Evolutionary conservation across 1,140 invertebrate species (phyloP).

Genomic region (Tetranychus cinnabarinus): DNA sequence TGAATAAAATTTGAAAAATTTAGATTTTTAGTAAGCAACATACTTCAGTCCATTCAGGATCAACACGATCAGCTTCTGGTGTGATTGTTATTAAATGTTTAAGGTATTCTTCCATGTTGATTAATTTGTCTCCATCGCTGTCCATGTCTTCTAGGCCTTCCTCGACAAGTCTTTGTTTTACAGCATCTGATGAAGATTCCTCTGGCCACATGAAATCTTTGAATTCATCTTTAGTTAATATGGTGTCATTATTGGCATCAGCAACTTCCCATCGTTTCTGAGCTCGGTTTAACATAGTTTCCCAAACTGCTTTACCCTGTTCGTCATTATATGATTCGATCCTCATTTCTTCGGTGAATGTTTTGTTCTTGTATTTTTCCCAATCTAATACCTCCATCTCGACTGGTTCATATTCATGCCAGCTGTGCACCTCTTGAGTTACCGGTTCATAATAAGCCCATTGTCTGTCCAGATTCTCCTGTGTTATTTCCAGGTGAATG

Average conservation of each 20-base stretch:
- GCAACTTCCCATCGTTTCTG: conserved; percentile 58
- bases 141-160: conserved; percentile 97
- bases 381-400: conserved; percentile 50
- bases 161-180: conserved; percentile 66
- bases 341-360: conserved; percentile 46
- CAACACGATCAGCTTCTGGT: conserved; percentile 34
- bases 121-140: conserved; percentile 62
- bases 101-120: conserved; percentile 40
- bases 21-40: neutral
- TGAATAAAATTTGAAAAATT: neutral
- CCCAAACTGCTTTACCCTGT: conserved; percentile 26
- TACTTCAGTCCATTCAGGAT: conserved; percentile 38
- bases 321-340: conserved; percentile 1
- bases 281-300: conserved; percentile 50
- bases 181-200: conserved; percentile 39
- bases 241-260: conserved; percentile 40
- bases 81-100: conserved; percentile 24
- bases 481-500: conserved; percentile 48
- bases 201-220: conserved; percentile 84
- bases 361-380: conserved; percentile 55
- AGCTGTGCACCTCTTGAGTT: conserved; percentile 14
- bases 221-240: conserved; percentile 65
- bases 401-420: conserved; percentile 50
- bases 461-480: conserved; percentile 61
- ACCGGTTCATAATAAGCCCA: conserved; percentile 35